Percentiles rank a stretch among this genome's conserved stretches.
Evolutionary conservation across 2,113 vertebrate species (phyloP).

Genomic region (Melanostigma gelatinosum): DNA sequence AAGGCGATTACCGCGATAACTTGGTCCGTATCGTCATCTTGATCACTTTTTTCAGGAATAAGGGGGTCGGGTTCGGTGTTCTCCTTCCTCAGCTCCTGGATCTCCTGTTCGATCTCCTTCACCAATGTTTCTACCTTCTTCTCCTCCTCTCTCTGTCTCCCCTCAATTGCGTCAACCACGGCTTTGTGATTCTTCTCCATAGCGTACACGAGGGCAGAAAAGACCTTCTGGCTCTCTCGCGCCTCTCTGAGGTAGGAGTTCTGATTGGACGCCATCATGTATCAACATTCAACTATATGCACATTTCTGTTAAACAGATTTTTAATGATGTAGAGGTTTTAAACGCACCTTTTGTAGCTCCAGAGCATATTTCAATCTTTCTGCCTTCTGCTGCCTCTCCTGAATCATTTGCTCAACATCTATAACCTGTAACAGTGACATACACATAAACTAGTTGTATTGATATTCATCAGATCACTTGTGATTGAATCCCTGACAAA

Average conservation of each 20-base stretch:
- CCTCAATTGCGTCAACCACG: slow-evolving; percentile 74
- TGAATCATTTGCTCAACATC: slow-evolving; percentile 78
- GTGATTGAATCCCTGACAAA: not conserved
- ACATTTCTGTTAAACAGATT: not conserved
- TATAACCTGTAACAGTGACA: slow-evolving; percentile 56
- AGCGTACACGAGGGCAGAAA: slow-evolving; percentile 73
- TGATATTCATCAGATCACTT: not conserved
- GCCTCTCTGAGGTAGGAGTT: slow-evolving; percentile 80
- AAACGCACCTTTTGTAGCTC: slow-evolving; percentile 76
- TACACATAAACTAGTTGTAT: not conserved
- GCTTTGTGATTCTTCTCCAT: slow-evolving; percentile 82
- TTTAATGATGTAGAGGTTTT: not conserved
- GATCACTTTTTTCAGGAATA: slow-evolving; percentile 28
- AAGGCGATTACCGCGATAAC: slow-evolving; percentile 52
- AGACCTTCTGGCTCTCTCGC: slow-evolving; percentile 80
- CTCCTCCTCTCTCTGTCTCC: slow-evolving; percentile 76
- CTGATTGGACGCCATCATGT: slow-evolving; percentile 56
- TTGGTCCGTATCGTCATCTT: slow-evolving; percentile 49
- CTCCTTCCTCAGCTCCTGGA: slow-evolving; percentile 72
- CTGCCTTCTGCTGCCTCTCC: slow-evolving; percentile 79
- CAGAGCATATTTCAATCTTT: slow-evolving; percentile 75
- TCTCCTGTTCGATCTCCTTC: slow-evolving; percentile 77
- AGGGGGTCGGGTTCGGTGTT: slow-evolving; percentile 30
- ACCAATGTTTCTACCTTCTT: slow-evolving; percentile 69
- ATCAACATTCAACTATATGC: not conserved